Evolutionary conservation across 1,140 invertebrate species (phyloP).

Genomic region (Macrobrachium nipponense): DNA sequence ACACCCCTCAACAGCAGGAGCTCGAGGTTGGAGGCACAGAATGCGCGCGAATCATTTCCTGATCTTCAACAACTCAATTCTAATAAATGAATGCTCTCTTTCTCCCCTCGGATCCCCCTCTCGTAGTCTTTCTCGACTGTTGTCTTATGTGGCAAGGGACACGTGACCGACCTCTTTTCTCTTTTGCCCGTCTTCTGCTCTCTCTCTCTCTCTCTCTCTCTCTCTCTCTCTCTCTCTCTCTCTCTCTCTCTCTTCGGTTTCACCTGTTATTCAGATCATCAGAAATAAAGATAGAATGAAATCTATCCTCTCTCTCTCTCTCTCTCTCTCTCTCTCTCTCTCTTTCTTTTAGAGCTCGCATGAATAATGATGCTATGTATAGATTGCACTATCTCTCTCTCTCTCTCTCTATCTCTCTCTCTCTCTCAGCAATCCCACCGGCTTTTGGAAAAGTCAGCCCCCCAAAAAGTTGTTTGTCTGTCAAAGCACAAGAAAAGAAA

Average conservation of each 20-base stretch:
- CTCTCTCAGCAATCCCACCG: neutral
- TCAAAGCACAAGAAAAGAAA: too few relatives aligned
- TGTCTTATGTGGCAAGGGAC: conserved; percentile 34
- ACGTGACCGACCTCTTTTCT: conserved; percentile 11
- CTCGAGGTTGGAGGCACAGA: conserved; percentile 48
- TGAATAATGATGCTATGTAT: too few relatives aligned
- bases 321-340: too few relatives aligned
- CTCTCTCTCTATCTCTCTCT: conserved; percentile 5
- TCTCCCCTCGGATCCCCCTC: conserved; percentile 40
- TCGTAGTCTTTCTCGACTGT: conserved; percentile 37
- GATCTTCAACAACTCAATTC: conserved; percentile 23
- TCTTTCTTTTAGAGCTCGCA: too few relatives aligned
- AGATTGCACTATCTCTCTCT: neutral
- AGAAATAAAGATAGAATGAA: too few relatives aligned
- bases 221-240: conserved; percentile 2
- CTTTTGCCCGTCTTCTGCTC: neutral
- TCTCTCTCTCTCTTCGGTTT: neutral
- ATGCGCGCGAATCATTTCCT: neutral
- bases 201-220: neutral
- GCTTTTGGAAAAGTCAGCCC: too few relatives aligned
- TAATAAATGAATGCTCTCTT: neutral
- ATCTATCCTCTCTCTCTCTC: too few relatives aligned
- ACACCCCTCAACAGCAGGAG: neutral
- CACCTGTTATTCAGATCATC: too few relatives aligned
- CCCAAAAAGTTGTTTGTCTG: too few relatives aligned